These are phyloP conservation scores for Ctenopoma kingsleyae DNA, from an alignment of 2,797 vertebrate genomes.

Conservation along the genomic window DNA sequence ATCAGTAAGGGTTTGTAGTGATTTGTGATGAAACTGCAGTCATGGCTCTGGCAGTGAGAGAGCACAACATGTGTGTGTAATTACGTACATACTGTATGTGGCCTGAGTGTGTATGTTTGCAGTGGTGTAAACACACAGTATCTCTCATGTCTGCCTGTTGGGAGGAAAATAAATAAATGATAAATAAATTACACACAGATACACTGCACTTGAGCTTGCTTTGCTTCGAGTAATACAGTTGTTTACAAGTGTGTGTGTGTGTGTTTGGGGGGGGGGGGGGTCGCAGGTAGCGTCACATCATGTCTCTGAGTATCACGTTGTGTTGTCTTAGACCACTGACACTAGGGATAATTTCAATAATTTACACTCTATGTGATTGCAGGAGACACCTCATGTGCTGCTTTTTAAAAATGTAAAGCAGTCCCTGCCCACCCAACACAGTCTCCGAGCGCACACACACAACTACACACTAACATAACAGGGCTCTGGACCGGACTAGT, in stretches of 20 bases:
- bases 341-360: constrained; percentile 78
- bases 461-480: constrained; percentile 29
- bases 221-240: constrained; percentile 68
- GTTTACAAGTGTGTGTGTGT: constrained; percentile 65
- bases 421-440: constrained; percentile 59
- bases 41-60: neutral
- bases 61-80: neutral
- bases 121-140: constrained; percentile 48
- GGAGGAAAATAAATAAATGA: constrained; percentile 73
- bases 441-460: constrained; percentile 29
- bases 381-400: constrained; percentile 60
- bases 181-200: constrained; percentile 71
- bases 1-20: neutral
- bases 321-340: constrained; percentile 66
- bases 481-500: constrained; percentile 48
- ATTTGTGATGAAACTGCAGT: constrained; percentile 1
- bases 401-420: constrained; percentile 84
- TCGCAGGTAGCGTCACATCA: constrained; percentile 49
- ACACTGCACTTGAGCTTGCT: constrained; percentile 61
- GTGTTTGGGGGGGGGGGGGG: neutral
- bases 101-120: constrained; percentile 30
- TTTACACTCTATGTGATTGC: constrained; percentile 69
- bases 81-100: neutral
- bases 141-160: constrained; percentile 66
- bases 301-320: constrained; percentile 54